Evolutionary conservation across 2,888 invertebrate species (phyloP).

Genomic region (Hymenopus coronatus): DNA sequence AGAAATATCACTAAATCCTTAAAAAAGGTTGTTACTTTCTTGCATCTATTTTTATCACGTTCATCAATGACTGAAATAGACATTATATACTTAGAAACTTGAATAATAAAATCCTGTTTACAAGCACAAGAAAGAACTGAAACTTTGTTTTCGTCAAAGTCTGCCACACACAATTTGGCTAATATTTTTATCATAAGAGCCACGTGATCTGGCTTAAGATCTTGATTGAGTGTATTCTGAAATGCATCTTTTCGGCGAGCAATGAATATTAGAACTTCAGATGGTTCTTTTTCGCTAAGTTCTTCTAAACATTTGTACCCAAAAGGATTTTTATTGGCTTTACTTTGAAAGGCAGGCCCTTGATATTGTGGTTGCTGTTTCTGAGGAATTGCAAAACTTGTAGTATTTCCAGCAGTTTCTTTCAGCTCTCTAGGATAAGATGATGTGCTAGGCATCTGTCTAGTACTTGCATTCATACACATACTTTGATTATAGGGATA

Average conservation of each 20-base stretch:
- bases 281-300: constrained; percentile 47
- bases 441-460: no score
- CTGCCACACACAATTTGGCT: constrained; percentile 46
- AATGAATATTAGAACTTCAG: constrained; percentile 49
- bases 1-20: constrained; percentile 37
- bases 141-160: constrained; percentile 36
- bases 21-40: constrained; percentile 39
- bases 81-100: constrained; percentile 36
- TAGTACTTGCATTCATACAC: no score
- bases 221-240: constrained; percentile 49
- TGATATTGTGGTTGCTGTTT: no score
- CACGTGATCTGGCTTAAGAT: constrained; percentile 51
- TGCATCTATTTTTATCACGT: constrained; percentile 33
- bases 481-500: not conserved
- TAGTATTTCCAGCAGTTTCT: no score
- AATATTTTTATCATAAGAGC: constrained; percentile 52
- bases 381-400: no score
- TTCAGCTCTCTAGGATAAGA: no score
- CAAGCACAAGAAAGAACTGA: constrained; percentile 35
- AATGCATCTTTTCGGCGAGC: constrained; percentile 49
- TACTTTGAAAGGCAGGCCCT: no score
- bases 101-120: constrained; percentile 35
- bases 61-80: constrained; percentile 33
- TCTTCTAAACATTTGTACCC: constrained; percentile 51
- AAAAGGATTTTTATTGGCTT: constrained; percentile 33